Conservation (phyloP, 2,888 invertebrate genomes). For the Epistrophe grossulariae region DNA sequence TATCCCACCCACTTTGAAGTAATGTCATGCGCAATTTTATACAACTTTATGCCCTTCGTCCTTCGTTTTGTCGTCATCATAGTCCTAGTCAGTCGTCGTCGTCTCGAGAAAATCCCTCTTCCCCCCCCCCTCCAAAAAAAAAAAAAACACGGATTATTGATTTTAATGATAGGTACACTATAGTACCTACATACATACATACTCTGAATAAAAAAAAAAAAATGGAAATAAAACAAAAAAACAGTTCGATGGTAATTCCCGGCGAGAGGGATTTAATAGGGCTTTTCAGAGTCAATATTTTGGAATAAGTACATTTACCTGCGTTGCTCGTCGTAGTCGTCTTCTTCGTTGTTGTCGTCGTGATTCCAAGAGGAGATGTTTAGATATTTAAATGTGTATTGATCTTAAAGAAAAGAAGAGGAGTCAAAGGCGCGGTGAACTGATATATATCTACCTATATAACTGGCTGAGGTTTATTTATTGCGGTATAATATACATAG, state of each 20-base stretch:
- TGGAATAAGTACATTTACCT: constrained; percentile 71
- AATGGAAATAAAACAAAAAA: constrained; percentile 41
- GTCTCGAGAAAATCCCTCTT: neutral
- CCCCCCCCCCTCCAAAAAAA: too few species aligned
- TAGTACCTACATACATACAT: neutral
- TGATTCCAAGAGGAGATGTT: constrained; percentile 70
- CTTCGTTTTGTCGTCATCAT: neutral
- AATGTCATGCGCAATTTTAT: constrained; percentile 72
- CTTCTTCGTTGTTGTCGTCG: constrained; percentile 3
- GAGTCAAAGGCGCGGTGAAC: constrained; percentile 32
- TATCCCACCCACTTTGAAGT: constrained; percentile 41
- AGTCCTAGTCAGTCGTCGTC: neutral
- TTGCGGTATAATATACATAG: constrained; percentile 7
- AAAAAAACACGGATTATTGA: constrained; percentile 64
- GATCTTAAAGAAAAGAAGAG: constrained; percentile 49
- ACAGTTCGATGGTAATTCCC: constrained; percentile 65
- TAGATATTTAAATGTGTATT: constrained; percentile 72
- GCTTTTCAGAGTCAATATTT: constrained; percentile 73
- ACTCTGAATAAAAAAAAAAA: constrained; percentile 37
- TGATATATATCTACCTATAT: constrained; percentile 51
- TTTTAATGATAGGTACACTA: constrained; percentile 67
- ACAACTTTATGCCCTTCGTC: constrained; percentile 23
- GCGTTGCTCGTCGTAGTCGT: constrained; percentile 24
- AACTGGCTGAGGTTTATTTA: constrained; percentile 31
- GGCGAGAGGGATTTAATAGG: constrained; percentile 71